Conservation (phyloP, 1,140 invertebrate genomes). For the Arctopsyche grandis region DNA sequence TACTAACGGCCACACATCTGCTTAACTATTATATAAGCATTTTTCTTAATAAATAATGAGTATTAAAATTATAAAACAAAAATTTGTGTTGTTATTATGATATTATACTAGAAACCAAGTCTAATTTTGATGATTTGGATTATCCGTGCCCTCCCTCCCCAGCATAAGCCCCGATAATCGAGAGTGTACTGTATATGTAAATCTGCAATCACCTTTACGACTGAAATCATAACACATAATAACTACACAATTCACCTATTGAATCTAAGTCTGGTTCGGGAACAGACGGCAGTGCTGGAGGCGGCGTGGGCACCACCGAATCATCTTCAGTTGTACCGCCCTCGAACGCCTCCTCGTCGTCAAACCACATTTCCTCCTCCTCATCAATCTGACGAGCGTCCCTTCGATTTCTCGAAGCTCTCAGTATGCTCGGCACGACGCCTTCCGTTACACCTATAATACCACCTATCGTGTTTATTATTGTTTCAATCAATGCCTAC, state of each 20-base stretch:
- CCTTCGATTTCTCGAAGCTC: constrained; percentile 84
- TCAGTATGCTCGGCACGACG: constrained; percentile 79
- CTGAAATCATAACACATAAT: too few relatives aligned
- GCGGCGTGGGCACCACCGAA: constrained; percentile 57
- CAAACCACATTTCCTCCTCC: constrained; percentile 99
- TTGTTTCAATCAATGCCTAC: neutral
- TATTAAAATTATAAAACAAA: too few relatives aligned
- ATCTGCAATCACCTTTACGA: too few relatives aligned
- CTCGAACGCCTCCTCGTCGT: constrained; percentile 94
- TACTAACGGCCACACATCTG: too few relatives aligned
- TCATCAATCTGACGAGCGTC: constrained; percentile 94
- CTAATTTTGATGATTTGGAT: too few relatives aligned
- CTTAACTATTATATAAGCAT: too few relatives aligned
- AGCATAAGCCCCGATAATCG: too few relatives aligned
- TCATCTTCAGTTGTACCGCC: constrained; percentile 72
- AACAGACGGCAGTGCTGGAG: constrained; percentile 55
- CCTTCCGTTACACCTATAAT: constrained; percentile 60
- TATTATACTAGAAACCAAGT: too few relatives aligned
- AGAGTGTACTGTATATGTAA: too few relatives aligned
- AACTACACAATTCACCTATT: constrained; percentile 66
- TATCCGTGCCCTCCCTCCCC: too few relatives aligned
- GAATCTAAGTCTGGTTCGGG: constrained; percentile 70
- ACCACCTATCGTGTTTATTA: neutral
- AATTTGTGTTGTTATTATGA: too few relatives aligned
- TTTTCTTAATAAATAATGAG: too few relatives aligned